These are phyloP conservation scores for Eristalinus aeneus DNA, from an alignment of 2,888 invertebrate genomes.

Conservation along the genomic window DNA sequence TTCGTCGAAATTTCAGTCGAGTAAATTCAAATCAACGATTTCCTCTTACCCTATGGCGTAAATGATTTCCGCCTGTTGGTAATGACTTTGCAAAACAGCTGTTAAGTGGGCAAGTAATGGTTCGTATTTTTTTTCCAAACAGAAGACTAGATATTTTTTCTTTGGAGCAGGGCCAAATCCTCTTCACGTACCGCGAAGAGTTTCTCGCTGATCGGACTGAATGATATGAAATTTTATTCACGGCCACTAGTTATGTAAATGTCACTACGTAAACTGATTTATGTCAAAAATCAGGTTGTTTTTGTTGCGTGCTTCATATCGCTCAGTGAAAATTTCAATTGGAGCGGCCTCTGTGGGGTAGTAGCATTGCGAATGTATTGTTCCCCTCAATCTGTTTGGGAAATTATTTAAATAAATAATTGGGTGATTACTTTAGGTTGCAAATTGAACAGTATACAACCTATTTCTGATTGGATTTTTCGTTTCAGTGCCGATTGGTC, in stretches of 20 bases:
- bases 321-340: neutral
- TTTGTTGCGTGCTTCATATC: constrained; percentile 2
- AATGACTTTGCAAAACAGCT: neutral
- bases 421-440: neutral
- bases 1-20: neutral
- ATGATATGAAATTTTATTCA: constrained; percentile 3
- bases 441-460: no score
- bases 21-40: neutral
- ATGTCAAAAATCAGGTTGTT: constrained; percentile 25
- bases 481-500: no score
- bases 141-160: neutral
- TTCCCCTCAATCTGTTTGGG: constrained; percentile 21
- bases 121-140: neutral
- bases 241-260: constrained; percentile 44
- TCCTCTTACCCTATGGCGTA: neutral
- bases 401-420: neutral
- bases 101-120: neutral
- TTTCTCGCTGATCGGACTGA: neutral
- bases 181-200: constrained; percentile 21
- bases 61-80: neutral
- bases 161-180: neutral
- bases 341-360: neutral
- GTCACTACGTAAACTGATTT: constrained; percentile 22
- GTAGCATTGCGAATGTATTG: neutral
- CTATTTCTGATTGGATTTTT: no score